Percentiles rank a stretch among this genome's conserved stretches.
These are phyloP conservation scores for Acromyrmex charruanus DNA, from an alignment of 1,140 invertebrate genomes.

Conservation along the genomic window DNA sequence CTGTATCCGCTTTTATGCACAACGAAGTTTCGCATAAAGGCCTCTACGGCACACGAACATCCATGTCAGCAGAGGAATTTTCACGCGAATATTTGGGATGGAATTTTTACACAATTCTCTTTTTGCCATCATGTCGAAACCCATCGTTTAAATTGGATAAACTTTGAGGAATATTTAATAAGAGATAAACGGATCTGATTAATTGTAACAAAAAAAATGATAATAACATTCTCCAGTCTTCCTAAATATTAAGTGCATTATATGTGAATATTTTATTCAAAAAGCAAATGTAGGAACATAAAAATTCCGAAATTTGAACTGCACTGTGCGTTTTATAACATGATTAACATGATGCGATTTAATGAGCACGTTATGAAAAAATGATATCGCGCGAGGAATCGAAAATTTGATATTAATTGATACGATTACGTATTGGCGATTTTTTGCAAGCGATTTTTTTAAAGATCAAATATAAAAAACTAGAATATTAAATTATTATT, in stretches of 20 bases:
- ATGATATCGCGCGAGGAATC: conserved; percentile 3
- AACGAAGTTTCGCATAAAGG: conserved; percentile 33
- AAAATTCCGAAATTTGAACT: neutral
- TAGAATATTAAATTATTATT: too few species aligned
- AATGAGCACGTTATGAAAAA: neutral
- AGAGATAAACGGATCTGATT: neutral
- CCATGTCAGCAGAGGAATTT: neutral
- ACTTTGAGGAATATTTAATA: neutral
- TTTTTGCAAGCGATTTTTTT: too few species aligned
- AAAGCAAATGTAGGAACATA: neutral
- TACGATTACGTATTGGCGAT: neutral
- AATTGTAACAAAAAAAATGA: too few species aligned
- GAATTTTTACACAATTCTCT: conserved; percentile 3
- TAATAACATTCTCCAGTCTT: neutral
- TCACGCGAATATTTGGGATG: conserved; percentile 9
- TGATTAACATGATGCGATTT: neutral
- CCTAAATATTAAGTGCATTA: neutral
- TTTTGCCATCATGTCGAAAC: neutral
- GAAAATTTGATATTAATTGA: neutral
- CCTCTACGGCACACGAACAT: conserved; percentile 5
- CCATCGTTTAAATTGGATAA: neutral
- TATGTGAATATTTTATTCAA: neutral
- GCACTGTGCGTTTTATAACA: neutral
- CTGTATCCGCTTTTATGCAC: conserved; percentile 12
- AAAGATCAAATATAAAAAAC: too few species aligned